phyloP scores from a whole-genome alignment of 1,140 invertebrate genomes.

The Phortica variegata region DNA sequence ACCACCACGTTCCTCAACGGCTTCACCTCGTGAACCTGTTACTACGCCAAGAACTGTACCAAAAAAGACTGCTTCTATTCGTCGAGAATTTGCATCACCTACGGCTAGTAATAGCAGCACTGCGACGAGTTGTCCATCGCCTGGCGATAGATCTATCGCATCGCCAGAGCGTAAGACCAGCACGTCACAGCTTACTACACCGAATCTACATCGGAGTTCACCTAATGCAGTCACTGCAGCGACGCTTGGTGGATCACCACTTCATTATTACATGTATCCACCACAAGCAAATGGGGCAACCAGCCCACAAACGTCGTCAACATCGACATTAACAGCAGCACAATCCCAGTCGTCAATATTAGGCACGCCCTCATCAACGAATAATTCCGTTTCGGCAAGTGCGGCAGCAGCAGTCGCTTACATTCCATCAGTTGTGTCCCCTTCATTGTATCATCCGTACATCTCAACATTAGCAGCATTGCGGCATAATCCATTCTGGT shows the following conservation, averaged over 20 bases:
- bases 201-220: constrained; percentile 34
- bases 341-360: too few species aligned
- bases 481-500: constrained; percentile 58
- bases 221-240: constrained; percentile 12
- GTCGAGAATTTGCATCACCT: constrained; percentile 54
- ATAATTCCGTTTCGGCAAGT: constrained; percentile 29
- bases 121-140: constrained; percentile 34
- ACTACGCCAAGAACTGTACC: constrained; percentile 51
- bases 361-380: constrained; percentile 15
- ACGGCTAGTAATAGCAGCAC: constrained; percentile 33
- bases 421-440: constrained; percentile 47
- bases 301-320: constrained; percentile 20
- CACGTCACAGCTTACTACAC: constrained; percentile 12
- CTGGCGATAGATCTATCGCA: constrained; percentile 35
- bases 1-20: constrained; percentile 34
- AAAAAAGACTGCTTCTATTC: constrained; percentile 56
- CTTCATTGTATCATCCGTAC: constrained; percentile 56
- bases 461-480: constrained; percentile 50
- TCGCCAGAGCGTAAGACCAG: constrained; percentile 28
- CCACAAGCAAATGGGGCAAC: constrained; percentile 30
- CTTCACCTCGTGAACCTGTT: constrained; percentile 33
- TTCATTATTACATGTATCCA: constrained; percentile 53
- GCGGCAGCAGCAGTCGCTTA: constrained; percentile 45
- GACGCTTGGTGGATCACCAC: constrained; percentile 25
- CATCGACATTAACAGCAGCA: constrained; percentile 22